Evolutionary conservation across 92 coral and sea anemone genomes (phyloP).

Genomic region (Montipora capitata): DNA sequence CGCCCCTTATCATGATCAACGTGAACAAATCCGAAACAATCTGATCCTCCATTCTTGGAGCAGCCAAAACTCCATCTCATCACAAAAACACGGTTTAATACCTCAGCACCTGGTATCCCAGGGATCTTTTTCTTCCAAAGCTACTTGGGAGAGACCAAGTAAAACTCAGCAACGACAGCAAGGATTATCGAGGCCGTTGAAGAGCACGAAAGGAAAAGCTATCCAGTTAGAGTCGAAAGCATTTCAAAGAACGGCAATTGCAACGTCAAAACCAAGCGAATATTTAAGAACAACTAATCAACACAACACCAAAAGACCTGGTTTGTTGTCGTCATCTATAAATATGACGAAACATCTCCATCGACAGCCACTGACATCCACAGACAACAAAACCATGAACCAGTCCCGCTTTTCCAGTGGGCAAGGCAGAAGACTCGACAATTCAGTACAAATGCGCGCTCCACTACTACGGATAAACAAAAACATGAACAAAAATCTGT

Average conservation of each 20-base stretch:
- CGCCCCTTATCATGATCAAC: neutral
- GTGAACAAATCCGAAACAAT: neutral
- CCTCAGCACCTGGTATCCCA: neutral
- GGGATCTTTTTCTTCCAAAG: neutral
- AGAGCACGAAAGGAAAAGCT: neutral
- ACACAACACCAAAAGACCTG: neutral
- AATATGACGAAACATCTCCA: neutral
- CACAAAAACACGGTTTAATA: neutral
- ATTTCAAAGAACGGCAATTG: neutral
- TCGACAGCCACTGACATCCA: neutral
- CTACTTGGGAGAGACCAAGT: neutral
- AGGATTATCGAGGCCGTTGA: neutral
- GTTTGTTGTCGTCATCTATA: neutral
- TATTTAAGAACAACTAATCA: neutral
- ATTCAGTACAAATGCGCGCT: neutral
- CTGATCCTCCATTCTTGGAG: neutral
- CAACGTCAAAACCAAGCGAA: neutral
- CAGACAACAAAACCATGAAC: neutral
- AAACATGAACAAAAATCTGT: neutral
- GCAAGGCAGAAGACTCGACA: too few relatives aligned
- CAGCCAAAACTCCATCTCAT: neutral
- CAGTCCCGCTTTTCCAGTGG: neutral
- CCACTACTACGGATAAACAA: neutral
- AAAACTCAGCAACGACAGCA: neutral
- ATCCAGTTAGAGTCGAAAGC: neutral